Evolutionary conservation across 1,140 invertebrate species (phyloP), one percentile per base, ranked within the genome.

Genomic region (Formica selysi): DNA sequence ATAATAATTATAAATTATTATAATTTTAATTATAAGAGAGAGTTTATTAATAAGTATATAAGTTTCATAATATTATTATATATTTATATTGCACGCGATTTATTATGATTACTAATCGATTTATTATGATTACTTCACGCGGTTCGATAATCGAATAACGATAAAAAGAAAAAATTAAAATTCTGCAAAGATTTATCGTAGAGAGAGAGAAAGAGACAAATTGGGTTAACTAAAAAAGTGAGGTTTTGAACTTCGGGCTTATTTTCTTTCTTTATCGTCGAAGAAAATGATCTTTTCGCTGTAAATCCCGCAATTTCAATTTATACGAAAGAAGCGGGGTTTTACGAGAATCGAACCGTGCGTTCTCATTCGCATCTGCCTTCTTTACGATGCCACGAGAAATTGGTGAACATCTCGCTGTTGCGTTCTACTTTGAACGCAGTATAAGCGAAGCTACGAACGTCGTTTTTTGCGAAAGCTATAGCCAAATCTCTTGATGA

Each of bases 231-330:
- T 61, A 73, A 73, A 73, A 73, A 44, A 51, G 26, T 29, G 36
- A 29, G 26, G 1, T 61, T 83, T 73, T 73, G 61, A 81, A 83
- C 68, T 83, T 29, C 41, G 4, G n/a, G 16, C 29, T 51, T 73
- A 59, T 73, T 59, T 73, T 73, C 61, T 48, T 41, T 80, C 36
- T 13, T 38, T 10, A 59, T 61, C 26, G 26, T 61, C 79, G 22
- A 29, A 61, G 26, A 32, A 70, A 78, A n/a, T 51, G 73, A 78
- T 67, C 81, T 85, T 67, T 76, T 64, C 13, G 64, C 73, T 73
- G 73, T 85, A 78, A 85, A 78, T 85, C 48, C 44, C 61, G 73
- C 81, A 85, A 78, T 85, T 85, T 85, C 73, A 61, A 85, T 64
- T 85, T 85, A 85, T 85, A 65, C 59, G 81, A 76, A 76, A 5